phyloP scores from a whole-genome alignment of 2,888 invertebrate species.

The Cyclophora albipunctata region DNA sequence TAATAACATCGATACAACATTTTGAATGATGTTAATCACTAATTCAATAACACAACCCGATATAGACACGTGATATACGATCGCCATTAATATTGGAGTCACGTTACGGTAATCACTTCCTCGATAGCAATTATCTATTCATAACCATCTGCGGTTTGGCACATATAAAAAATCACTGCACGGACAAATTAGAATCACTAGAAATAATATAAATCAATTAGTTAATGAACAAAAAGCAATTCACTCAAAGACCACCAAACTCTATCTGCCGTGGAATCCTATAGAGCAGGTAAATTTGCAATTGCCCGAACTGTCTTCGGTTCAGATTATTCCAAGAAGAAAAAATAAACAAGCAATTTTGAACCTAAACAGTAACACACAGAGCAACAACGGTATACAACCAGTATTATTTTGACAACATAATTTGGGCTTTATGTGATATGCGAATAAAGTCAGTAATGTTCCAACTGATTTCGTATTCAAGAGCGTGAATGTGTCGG shows the following conservation, averaged over 20 bases:
- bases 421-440: conserved; percentile 30
- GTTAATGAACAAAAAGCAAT: not conserved
- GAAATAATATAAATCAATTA: too few species aligned
- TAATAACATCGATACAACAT: too few species aligned
- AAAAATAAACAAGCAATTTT: conserved; percentile 34
- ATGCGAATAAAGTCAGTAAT: conserved; percentile 33
- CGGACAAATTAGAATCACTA: too few species aligned
- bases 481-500: conserved; percentile 32
- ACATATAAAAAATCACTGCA: too few species aligned
- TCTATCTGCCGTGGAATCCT: conserved; percentile 36
- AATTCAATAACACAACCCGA: conserved; percentile 1
- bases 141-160: too few species aligned
- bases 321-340: conserved; percentile 25
- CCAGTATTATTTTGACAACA: conserved; percentile 10
- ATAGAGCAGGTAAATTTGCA: conserved; percentile 56
- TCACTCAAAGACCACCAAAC: conserved; percentile 22
- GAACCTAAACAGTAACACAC: conserved; percentile 28
- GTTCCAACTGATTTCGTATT: conserved; percentile 20
- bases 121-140: conserved; percentile 2
- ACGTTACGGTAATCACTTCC: conserved; percentile 8
- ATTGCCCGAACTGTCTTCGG: conserved; percentile 39
- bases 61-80: conserved; percentile 9
- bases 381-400: conserved; percentile 16
- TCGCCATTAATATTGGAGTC: conserved; percentile 5
- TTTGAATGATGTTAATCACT: too few species aligned